Base-by-base conservation (phyloP, 2,113 vertebrate species). In the Etheostoma cragini region DNA sequence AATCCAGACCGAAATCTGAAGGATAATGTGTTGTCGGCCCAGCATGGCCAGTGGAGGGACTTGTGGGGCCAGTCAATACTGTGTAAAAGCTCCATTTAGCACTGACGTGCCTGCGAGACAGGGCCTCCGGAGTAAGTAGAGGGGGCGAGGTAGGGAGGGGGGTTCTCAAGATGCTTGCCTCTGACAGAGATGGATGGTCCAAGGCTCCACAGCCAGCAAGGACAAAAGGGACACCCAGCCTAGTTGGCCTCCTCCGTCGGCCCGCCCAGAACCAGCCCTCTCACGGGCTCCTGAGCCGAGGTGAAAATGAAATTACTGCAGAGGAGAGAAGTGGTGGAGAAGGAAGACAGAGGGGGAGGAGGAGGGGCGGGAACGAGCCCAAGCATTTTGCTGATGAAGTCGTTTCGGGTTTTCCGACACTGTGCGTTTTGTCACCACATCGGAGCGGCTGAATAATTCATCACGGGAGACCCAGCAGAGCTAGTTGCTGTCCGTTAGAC, bases 171-270 rank as follows among this genome's bases (percentile, higher is more conserved):
- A 95, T 90, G 88, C 86, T 90, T 30, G 49, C 78, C 60, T 90
- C 88, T 97, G 97, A 98, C 96, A 97, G 89, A 97, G 97, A 98
- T 94, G 96, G 96, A 98, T 97, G 95, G 92, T 93, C 85, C 85
- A 56, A 87, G 91, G 87, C 92, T 90, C 86, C 89, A 87, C 88
- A 93, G 86, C 85, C 85, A 95, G 92, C 95, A 98, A 98, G 96
- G 97, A 97, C 96, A 91, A 97, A 42, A 97, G 93, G 95, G 96
- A 97, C 96, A 67, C 58, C 74, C 57, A 85, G 84, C 87, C 87
- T 72, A 88, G 88, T 72, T 82, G 87, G 90, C 81, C 77, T 80
- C 88, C 85, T 74, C 86, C 77, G 50, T 90, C 93, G 87, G 24
- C 78, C 85, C 56, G 19, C 81, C 76, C 80, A 85, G 82, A 90